Base-by-base conservation (phyloP, 2,888 invertebrate genomes). In the Cremastobaeus sp. region DNA sequence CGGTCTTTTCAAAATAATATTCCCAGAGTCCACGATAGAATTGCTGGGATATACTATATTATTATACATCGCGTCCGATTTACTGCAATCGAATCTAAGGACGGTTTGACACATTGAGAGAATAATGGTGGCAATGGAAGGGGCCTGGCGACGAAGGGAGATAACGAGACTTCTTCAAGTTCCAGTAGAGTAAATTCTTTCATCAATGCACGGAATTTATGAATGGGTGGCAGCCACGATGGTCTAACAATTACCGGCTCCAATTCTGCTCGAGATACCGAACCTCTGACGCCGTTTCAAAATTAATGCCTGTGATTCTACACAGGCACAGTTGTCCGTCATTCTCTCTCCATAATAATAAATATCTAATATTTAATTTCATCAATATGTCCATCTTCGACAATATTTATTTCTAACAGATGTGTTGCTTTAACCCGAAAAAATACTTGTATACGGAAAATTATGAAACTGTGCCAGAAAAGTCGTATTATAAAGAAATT, bases 211-310 rank as follows among this genome's bases (percentile, higher is more conserved):
- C 21, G 20, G 45, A 35, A 57, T 45, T 57, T 45, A 57, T 57
- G 57, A 57, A 57, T 57, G 57, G 45, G 45, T 43, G 55, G 28
- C 28, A 35, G 12, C 41, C n/a, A 5, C 57, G 32, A 37, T 43
- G 28, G 59, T 18, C 35, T 47, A 17, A 25, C 59, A 59, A 59
- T 59, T 59, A 37, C 59, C 17, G 17, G 47, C 47, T 48, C 43
- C 43, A 57, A 57, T 43, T 57, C 43, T n/a, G 14, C 14, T 8
- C 30, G 21, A 48, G 35, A 60, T 48, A 48, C 39, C 21, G 11
- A 37, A 6, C 5, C 14, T 18, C 17, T 37, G 20, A 37, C 28
- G 20, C 39, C 20, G 37, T 37, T 37, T 25, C 47, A 14, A 32
- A 60, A 37, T 47, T 60, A 34, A 25, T 45, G 57, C 35, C 25